Percentiles rank a stretch among this genome's conserved stretches.
These are phyloP conservation scores for Tachypleus tridentatus DNA, from an alignment of 1,140 invertebrate genomes.

Conservation along the genomic window DNA sequence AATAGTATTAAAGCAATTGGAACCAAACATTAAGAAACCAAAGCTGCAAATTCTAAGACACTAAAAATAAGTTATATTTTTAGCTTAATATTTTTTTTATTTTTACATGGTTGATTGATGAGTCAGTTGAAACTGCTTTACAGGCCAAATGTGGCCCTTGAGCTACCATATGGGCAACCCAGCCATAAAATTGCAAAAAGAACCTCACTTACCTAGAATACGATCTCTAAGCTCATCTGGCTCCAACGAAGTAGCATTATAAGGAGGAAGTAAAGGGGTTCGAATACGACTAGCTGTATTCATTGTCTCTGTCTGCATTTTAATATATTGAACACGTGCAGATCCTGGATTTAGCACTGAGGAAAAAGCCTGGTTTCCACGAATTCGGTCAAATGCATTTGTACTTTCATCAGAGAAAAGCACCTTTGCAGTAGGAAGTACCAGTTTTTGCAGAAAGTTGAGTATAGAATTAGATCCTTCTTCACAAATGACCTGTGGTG, in stretches of 20 bases:
- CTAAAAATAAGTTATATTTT: too few relatives aligned
- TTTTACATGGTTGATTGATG: too few relatives aligned
- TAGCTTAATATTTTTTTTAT: too few relatives aligned
- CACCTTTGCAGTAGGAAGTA: neutral
- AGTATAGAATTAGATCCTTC: conserved; percentile 30
- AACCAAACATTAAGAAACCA: conserved; percentile 6
- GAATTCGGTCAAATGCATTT: conserved; percentile 31
- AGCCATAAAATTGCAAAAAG: too few relatives aligned
- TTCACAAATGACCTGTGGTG: conserved; percentile 31
- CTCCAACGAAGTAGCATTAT: conserved; percentile 27
- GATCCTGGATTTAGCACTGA: conserved; percentile 32
- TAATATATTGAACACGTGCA: conserved; percentile 33
- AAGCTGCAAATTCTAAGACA: neutral
- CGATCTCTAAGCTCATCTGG: conserved; percentile 30
- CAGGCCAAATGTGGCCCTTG: too few relatives aligned
- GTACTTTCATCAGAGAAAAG: conserved; percentile 15
- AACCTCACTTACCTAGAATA: conserved; percentile 29
- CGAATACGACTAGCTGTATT: conserved; percentile 33
- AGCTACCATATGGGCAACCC: too few relatives aligned
- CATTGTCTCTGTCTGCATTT: conserved; percentile 34
- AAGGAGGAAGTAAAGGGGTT: conserved; percentile 33
- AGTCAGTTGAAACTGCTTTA: too few relatives aligned
- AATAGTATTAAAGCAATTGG: too few relatives aligned
- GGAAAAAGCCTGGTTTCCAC: conserved; percentile 30
- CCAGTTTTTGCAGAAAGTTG: conserved; percentile 29